Conservation (phyloP, 2,113 vertebrate genomes). For the Nycticebus coucang region DNA sequence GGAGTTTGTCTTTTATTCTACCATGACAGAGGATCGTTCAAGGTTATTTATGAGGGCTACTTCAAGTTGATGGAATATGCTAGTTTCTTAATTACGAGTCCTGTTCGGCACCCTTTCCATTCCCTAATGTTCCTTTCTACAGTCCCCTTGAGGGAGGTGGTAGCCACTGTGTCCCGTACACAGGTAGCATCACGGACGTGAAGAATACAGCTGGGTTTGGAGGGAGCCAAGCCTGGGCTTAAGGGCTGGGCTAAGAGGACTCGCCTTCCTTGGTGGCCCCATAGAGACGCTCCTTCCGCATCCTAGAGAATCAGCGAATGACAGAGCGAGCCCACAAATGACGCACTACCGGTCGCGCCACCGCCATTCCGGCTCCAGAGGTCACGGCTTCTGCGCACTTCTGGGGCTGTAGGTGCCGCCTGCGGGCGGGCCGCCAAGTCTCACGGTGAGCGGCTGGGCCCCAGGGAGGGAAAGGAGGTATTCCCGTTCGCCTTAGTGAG, state of each 20-base stretch:
- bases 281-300: background rate
- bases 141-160: background rate
- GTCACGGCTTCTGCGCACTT: accelerated
- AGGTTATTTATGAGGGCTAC: background rate
- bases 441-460: slow-evolving; percentile 51
- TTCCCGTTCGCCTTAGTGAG: background rate
- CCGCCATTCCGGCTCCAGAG: background rate
- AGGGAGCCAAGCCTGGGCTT: background rate
- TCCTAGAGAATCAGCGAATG: background rate
- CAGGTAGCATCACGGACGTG: background rate
- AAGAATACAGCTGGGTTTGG: accelerated
- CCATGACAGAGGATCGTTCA: background rate
- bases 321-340: background rate
- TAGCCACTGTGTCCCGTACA: background rate
- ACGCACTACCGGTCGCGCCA: slow-evolving; percentile 42
- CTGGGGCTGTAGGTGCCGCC: accelerated
- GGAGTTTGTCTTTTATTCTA: background rate
- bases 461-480: background rate
- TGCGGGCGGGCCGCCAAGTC: background rate
- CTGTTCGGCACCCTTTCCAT: background rate
- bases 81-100: background rate
- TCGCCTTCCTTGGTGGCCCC: accelerated
- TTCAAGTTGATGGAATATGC: background rate
- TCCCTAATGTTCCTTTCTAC: background rate
- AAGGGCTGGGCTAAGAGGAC: accelerated